Conservation (phyloP, 2,113 vertebrate species). For the Aplodontia rufa region DNA sequence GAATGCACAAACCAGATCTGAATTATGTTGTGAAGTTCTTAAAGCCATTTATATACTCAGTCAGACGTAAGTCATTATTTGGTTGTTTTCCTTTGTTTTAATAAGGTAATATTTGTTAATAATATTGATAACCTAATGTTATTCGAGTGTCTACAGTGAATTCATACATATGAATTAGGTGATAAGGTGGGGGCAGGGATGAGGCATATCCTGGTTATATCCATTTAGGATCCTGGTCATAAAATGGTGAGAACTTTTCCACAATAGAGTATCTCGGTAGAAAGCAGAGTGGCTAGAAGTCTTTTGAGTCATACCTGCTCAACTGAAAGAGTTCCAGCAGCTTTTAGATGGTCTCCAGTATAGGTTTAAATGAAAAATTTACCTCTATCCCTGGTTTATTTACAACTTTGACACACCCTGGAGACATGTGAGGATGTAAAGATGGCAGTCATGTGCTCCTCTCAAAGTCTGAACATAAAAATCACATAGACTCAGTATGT, state of each 20-base stretch:
- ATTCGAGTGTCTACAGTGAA: background rate
- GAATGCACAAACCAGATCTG: constrained; percentile 72
- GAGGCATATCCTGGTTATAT: background rate
- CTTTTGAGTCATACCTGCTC: background rate
- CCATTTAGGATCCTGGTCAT: background rate
- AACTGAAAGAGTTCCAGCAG: background rate
- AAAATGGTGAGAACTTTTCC: background rate
- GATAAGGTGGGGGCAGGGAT: background rate
- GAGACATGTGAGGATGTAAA: background rate
- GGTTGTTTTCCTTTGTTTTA: constrained; percentile 10
- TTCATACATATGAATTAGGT: constrained; percentile 1
- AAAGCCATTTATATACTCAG: constrained; percentile 72
- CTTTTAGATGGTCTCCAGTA: background rate
- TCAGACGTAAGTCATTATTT: constrained; percentile 80
- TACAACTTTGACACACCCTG: background rate
- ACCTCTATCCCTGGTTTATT: background rate
- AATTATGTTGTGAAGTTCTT: constrained; percentile 75
- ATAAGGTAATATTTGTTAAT: background rate
- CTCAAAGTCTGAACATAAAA: background rate
- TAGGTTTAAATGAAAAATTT: background rate
- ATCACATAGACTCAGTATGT: background rate
- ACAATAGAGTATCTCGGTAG: background rate
- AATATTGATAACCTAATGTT: background rate
- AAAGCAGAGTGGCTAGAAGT: background rate
- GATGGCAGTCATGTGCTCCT: background rate